Evolutionary conservation across 1,140 invertebrate genomes (phyloP).

Genomic region (Campoletis sonorensis): DNA sequence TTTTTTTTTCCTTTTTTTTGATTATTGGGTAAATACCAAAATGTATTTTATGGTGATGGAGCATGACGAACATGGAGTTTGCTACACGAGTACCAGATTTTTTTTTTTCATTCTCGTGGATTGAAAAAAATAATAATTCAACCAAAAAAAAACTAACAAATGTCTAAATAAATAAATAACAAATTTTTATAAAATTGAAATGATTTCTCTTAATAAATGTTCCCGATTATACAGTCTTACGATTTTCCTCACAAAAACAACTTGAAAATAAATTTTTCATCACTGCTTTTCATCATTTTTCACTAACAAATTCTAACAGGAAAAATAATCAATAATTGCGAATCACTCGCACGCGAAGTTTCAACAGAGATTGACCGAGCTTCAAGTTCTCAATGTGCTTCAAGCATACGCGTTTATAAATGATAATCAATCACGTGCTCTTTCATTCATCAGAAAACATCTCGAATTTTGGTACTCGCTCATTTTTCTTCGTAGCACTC

Average conservation of each 20-base stretch:
- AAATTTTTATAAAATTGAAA: neutral
- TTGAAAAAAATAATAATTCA: no score
- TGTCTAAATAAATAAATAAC: neutral
- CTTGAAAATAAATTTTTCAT: neutral
- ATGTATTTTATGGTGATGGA: neutral
- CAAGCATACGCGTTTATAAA: neutral
- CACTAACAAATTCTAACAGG: neutral
- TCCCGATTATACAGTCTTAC: neutral
- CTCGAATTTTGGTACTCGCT: neutral
- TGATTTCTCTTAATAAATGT: neutral
- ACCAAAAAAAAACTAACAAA: no score
- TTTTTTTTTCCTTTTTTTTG: constrained; percentile 51
- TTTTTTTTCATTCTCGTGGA: constrained; percentile 50
- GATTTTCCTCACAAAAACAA: neutral
- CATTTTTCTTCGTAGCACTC: constrained; percentile 25
- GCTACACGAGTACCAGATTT: constrained; percentile 32
- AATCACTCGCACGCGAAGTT: neutral
- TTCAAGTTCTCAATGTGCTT: neutral
- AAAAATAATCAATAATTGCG: neutral
- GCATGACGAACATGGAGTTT: constrained; percentile 27
- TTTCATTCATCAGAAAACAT: neutral
- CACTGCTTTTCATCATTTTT: neutral
- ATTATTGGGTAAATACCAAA: constrained; percentile 19
- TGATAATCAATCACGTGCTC: neutral
- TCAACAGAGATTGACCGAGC: neutral